phyloP scores from a whole-genome alignment of 1,140 invertebrate genomes.

The Drosophila prosaltans region DNA sequence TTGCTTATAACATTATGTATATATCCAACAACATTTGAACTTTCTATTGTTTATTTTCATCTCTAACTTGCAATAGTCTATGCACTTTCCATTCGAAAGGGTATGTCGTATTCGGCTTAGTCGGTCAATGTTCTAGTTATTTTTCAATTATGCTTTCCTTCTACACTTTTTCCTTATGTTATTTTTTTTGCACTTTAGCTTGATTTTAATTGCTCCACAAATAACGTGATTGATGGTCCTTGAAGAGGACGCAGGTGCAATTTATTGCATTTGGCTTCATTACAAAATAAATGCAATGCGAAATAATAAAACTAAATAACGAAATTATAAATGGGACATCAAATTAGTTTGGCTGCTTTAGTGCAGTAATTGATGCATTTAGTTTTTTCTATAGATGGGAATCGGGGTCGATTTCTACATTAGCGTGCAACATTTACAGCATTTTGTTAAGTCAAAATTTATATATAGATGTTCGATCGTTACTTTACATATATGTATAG shows the following conservation, averaged over 20 bases:
- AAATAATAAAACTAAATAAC: constrained; percentile 19
- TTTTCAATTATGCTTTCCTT: too few relatives aligned
- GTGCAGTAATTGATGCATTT: constrained; percentile 30
- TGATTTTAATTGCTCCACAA: constrained; percentile 50
- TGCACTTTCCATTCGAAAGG: too few relatives aligned
- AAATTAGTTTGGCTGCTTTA: constrained; percentile 25
- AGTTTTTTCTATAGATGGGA: constrained; percentile 18
- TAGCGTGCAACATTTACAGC: constrained; percentile 72
- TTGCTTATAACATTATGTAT: too few relatives aligned
- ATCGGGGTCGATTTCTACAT: constrained; percentile 49
- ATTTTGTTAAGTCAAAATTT: constrained; percentile 20
- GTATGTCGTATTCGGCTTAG: too few relatives aligned
- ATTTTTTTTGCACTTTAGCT: constrained; percentile 11
- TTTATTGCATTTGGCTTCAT: constrained; percentile 40
- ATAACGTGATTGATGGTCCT: constrained; percentile 41
- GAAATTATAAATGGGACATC: constrained; percentile 7
- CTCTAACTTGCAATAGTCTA: too few relatives aligned
- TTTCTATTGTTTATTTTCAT: too few relatives aligned
- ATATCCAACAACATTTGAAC: too few relatives aligned
- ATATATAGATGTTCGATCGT: constrained; percentile 19
- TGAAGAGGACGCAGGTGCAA: constrained; percentile 47
- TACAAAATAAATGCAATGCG: constrained; percentile 18
- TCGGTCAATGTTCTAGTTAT: too few relatives aligned
- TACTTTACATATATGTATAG: constrained; percentile 23
- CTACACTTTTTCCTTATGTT: neutral